Evolutionary conservation across 1,140 invertebrate genomes (phyloP).

Genomic region (Archivesica marissinica): DNA sequence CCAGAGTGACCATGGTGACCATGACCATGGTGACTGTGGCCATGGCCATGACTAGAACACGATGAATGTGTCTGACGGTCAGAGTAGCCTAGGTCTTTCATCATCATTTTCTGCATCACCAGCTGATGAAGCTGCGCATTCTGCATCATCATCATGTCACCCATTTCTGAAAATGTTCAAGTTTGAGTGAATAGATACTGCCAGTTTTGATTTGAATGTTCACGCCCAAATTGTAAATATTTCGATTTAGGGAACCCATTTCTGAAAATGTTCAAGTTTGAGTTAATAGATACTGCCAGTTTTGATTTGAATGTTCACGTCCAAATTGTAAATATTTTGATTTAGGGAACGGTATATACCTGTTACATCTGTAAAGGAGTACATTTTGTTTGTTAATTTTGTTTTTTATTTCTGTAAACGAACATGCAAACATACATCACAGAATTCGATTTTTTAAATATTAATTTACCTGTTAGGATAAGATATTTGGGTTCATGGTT

Average conservation of each 20-base stretch:
- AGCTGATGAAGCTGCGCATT: conserved; percentile 80
- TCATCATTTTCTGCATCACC: conserved; percentile 78
- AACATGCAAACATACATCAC: too few species aligned
- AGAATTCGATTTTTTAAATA: too few species aligned
- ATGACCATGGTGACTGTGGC: conserved; percentile 18
- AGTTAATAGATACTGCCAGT: conserved; percentile 11
- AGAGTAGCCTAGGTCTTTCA: conserved; percentile 12
- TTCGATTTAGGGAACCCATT: too few species aligned
- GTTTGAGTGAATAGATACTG: not conserved
- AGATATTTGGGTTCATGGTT: too few species aligned
- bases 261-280: conserved; percentile 63
- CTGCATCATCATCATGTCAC: conserved; percentile 80
- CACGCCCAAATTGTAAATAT: too few species aligned
- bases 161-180: conserved; percentile 69
- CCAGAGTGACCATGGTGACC: conserved; percentile 28
- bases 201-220: conserved; percentile 4
- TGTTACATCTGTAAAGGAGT: too few species aligned
- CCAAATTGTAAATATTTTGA: too few species aligned
- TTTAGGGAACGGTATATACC: too few species aligned
- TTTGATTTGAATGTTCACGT: not conserved
- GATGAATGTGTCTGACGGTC: conserved; percentile 23
- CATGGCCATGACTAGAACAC: not conserved
- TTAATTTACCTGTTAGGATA: too few species aligned
- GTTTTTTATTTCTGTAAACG: too few species aligned
- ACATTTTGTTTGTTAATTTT: too few species aligned